Conservation (phyloP, 1,140 invertebrate genomes). For the honey bee (Apis mellifera) region DNA sequence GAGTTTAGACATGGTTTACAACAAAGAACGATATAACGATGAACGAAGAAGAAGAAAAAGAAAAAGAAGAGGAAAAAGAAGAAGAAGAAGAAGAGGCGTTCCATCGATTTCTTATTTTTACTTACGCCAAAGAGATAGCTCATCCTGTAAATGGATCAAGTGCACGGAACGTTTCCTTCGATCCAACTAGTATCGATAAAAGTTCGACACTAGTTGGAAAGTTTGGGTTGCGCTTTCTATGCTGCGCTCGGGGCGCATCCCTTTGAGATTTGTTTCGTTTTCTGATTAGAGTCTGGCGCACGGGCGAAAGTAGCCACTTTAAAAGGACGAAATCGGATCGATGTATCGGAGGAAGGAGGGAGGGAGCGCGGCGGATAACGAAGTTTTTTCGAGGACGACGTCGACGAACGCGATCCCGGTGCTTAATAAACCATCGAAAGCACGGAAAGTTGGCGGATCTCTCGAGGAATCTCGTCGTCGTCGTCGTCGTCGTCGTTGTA, state of each 20-base stretch:
- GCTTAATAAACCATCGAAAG: conserved; percentile 8
- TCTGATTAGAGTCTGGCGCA: conserved; percentile 24
- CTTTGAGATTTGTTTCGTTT: conserved; percentile 45
- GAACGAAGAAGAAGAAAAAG: not conserved
- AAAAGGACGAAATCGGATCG: conserved; percentile 15
- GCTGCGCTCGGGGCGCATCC: not conserved
- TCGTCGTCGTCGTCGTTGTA: too few relatives aligned
- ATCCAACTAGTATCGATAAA: conserved; percentile 12
- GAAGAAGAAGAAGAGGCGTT: not conserved
- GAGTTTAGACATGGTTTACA: not conserved
- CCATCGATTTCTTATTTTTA: conserved; percentile 62
- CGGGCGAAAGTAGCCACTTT: not conserved
- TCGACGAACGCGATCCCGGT: conserved; percentile 2
- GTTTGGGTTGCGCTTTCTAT: conserved; percentile 18
- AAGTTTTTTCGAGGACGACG: conserved; percentile 19
- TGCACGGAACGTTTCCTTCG: conserved; percentile 46
- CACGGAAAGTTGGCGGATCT: not conserved
- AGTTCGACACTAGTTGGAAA: conserved; percentile 19
- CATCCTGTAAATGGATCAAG: conserved; percentile 61
- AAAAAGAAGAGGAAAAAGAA: not conserved
- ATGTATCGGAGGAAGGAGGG: not conserved
- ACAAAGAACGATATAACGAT: not conserved
- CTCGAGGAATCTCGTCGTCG: not conserved
- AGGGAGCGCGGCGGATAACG: conserved; percentile 15
- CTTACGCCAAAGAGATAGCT: conserved; percentile 44